Base-by-base conservation (phyloP, 2,113 vertebrate genomes). In the Vulpes vulpes region DNA sequence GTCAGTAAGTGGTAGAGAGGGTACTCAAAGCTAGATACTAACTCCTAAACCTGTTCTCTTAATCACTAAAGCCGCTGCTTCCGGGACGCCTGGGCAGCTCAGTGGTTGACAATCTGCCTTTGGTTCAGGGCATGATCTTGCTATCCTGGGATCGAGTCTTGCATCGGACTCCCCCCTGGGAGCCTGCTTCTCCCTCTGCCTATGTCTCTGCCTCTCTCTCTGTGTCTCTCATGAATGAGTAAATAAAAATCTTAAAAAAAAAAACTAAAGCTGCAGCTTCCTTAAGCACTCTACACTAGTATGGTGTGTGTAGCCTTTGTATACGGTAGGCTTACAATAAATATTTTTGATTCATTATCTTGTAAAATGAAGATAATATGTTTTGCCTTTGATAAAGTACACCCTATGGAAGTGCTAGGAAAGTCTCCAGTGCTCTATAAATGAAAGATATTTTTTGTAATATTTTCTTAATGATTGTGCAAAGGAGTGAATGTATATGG, bases 301-400 rank as follows among this genome's bases (percentile, higher is more conserved):
- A 85, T 92, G 53, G 38, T 80, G n/a, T 78, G 49, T 38, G 32
- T 80, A 38, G 90, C 30, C 12, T 90, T 11, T 51, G 20, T n/a
- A 60, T 55, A 38, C 12, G 69, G n/a, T 43, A 92, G 67, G 22
- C 38, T 79, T 2, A 67, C 57, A 82, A 62, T 88, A 91, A 90
- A 60, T 57, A 84, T 76, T 86, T 96, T 95, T 73, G 32, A 96
- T 94, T 95, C n/a, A 92, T 86, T 89, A 83, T 4, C 32, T n/a
- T 96, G 7, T 55, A 80, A 91, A 92, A 88, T 94, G 30, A 5
- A 76, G 49, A 59, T 65, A 83, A 57, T 60, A 90, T 57, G 9
- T 35, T 94, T 27, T 73, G 51, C 23, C 22, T 65, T 89, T 92
- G 62, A 89, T 85, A 84, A 95, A 85, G 30, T 38, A 79, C 51